These are phyloP conservation scores for Aphaenogaster rudis DNA, from an alignment of 1,140 invertebrate species.

Conservation along the genomic window DNA sequence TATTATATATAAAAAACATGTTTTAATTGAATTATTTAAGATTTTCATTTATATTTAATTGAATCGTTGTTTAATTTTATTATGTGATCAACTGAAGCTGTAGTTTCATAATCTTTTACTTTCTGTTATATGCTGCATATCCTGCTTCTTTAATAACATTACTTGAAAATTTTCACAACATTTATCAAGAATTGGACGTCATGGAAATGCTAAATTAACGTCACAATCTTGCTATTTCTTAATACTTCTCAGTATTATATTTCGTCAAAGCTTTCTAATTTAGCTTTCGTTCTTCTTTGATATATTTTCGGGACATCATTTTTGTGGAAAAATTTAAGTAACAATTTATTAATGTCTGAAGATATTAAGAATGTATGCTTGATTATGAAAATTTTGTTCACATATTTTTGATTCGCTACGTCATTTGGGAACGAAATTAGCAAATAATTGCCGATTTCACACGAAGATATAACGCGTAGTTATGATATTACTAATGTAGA, in stretches of 20 bases:
- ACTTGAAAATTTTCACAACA: neutral
- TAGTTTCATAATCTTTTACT: neutral
- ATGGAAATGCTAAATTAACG: neutral
- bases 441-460: neutral
- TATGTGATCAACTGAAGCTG: neutral
- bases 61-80: neutral
- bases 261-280: conserved; percentile 5
- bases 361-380: conserved; percentile 2
- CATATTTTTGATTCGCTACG: neutral
- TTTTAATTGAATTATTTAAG: neutral
- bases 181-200: neutral
- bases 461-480: neutral
- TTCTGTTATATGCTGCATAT: neutral
- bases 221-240: neutral
- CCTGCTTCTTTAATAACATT: neutral
- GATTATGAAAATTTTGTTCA: neutral
- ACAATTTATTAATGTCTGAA: neutral
- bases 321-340: neutral
- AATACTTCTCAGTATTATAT: neutral
- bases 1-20: neutral
- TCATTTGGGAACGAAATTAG: neutral
- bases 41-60: neutral
- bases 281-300: neutral
- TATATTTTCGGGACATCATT: neutral
- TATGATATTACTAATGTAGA: conserved; percentile 11